phyloP scores from a whole-genome alignment of 1,140 invertebrate species.

The Musca vetustissima region DNA sequence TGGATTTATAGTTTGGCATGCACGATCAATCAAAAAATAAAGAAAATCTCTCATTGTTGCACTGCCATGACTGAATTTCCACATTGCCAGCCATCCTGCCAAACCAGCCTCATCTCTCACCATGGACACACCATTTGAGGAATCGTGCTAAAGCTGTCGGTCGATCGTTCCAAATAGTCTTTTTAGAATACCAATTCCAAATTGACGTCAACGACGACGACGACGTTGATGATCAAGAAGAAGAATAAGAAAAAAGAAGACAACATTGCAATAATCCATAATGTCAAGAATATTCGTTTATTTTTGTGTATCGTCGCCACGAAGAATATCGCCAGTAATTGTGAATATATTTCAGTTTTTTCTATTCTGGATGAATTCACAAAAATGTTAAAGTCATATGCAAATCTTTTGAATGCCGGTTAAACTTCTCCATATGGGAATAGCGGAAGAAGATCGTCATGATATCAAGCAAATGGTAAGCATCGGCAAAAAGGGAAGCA shows the following conservation, averaged over 20 bases:
- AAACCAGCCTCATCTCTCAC: background rate
- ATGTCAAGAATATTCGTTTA: too few species aligned
- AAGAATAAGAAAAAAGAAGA: too few species aligned
- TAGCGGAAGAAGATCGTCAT: too few species aligned
- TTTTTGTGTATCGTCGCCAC: background rate
- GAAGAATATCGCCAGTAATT: background rate
- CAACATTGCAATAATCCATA: too few species aligned
- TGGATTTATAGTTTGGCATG: conserved; percentile 57
- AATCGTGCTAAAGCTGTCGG: conserved; percentile 17
- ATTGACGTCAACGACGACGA: too few species aligned
- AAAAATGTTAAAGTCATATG: conserved; percentile 17
- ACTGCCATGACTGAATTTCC: background rate
- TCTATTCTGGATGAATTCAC: background rate
- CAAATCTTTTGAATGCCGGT: background rate
- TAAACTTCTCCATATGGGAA: background rate
- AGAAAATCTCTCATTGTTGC: conserved; percentile 13
- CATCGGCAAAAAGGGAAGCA: conserved; percentile 33
- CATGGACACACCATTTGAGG: conserved; percentile 3
- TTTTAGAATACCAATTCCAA: too few species aligned
- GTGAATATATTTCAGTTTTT: background rate
- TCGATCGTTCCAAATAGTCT: too few species aligned
- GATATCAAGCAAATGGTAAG: too few species aligned
- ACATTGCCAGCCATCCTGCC: background rate
- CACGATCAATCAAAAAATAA: conserved; percentile 56
- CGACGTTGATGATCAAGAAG: too few species aligned